Evolutionary conservation across 2,888 invertebrate genomes (phyloP).

Genomic region (Plebejus melissa): DNA sequence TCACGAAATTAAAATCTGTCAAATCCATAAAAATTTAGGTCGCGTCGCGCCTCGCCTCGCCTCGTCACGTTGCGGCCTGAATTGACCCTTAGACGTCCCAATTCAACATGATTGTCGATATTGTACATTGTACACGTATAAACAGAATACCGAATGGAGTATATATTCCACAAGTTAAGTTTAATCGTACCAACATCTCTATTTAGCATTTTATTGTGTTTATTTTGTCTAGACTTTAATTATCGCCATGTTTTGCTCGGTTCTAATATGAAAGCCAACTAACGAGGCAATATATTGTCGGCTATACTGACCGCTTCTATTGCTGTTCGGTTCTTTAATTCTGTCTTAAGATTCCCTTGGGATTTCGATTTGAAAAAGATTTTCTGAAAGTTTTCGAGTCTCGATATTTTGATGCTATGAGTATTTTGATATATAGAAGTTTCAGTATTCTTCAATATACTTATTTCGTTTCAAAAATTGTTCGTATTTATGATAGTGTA

Average conservation of each 20-base stretch:
- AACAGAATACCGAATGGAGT: too few relatives aligned
- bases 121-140: too few relatives aligned
- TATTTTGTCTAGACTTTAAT: slow-evolving; percentile 28
- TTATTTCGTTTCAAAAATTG: too few relatives aligned
- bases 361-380: not conserved
- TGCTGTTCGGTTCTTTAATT: slow-evolving; percentile 16
- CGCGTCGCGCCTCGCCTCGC: too few relatives aligned
- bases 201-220: slow-evolving; percentile 20
- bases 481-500: too few relatives aligned
- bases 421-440: not conserved
- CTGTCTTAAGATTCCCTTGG: slow-evolving; percentile 1
- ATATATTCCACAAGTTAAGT: not conserved
- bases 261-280: slow-evolving; percentile 27
- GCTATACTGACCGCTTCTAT: not conserved
- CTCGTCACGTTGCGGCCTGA: too few relatives aligned
- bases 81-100: too few relatives aligned
- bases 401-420: not conserved
- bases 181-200: slow-evolving; percentile 14
- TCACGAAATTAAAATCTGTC: too few relatives aligned
- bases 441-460: too few relatives aligned
- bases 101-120: too few relatives aligned
- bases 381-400: not conserved
- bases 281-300: slow-evolving; percentile 25
- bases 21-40: too few relatives aligned
- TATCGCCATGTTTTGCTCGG: slow-evolving; percentile 27